Percentiles rank a stretch among this genome's conserved stretches.
Evolutionary conservation across 2,888 invertebrate genomes (phyloP).

Genomic region (Laothoe populi): DNA sequence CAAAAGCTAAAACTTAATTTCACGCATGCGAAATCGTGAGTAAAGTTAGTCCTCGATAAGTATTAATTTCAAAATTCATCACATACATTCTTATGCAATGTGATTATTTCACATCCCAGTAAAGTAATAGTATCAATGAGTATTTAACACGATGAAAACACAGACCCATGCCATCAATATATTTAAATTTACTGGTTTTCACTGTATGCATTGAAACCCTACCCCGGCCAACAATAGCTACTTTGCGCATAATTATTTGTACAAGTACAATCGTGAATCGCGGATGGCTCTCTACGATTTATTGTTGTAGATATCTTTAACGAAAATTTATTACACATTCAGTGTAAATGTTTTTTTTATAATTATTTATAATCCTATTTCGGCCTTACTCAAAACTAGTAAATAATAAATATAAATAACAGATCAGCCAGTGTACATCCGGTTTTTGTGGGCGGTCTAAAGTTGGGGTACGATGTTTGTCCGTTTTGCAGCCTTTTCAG

Average conservation of each 20-base stretch:
- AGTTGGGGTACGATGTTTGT: too few species aligned
- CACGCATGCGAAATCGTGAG: too few species aligned
- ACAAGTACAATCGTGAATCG: neutral
- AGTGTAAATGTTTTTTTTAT: neutral
- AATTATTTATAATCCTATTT: neutral
- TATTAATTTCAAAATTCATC: neutral
- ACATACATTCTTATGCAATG: neutral
- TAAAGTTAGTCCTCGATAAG: too few species aligned
- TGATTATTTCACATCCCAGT: neutral
- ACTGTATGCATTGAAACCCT: conserved; percentile 13
- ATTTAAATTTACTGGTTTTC: conserved; percentile 20
- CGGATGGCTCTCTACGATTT: neutral
- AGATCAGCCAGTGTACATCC: too few species aligned
- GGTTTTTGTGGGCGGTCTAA: too few species aligned
- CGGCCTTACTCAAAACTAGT: too few species aligned
- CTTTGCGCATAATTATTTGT: conserved; percentile 6
- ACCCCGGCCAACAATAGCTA: conserved; percentile 3
- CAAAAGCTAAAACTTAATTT: too few species aligned
- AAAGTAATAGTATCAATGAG: neutral
- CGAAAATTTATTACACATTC: neutral
- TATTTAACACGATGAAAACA: conserved; percentile 6
- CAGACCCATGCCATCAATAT: conserved; percentile 16
- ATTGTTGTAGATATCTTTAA: neutral
- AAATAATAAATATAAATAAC: too few species aligned
- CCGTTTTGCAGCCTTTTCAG: too few species aligned